Evolutionary conservation across 2,113 vertebrate genomes (phyloP), one percentile per base, ranked within the genome.

Genomic region (Fulica atra): DNA sequence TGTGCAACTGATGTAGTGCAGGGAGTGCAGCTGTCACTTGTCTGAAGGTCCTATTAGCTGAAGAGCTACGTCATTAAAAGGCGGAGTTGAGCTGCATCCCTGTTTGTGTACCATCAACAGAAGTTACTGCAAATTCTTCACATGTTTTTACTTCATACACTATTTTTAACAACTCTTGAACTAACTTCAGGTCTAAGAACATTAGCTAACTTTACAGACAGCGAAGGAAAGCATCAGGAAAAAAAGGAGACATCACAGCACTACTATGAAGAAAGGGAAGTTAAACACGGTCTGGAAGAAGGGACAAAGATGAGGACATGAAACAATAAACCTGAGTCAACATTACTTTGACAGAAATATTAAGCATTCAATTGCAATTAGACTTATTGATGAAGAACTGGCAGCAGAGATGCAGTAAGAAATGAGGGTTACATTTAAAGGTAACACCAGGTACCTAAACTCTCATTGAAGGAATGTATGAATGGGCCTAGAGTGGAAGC

Each of bases 381-480:
- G 6, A 10, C 26, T 60, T 46, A 38, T 0, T 18, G 42, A 56
- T 46, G 53, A n/a, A 44, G 42, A 68, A 53, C 18, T 83, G 46
- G 44, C 5, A 6, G 26, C 77, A 72, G 46, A 53, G 71, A 48
- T 17, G 51, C 54, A 71, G 46, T 1, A 70, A 33, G 56, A 53
- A 72, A 11, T 1, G 6, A 8, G 61, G 31, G 57, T 18, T 73
- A 25, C 0, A 0, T 70, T 66, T 57, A 29, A 28, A 89, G 53
- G 25, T 21, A 68, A 40, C 31, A 44, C 6, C 54, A 66, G 56
- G n/a, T 19, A 56, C 0, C 0, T 42, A 36, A 38, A 28, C 42
- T 38, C 38, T 35, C 25, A 28, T 38, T 86, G 64, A 68, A 78
- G 50, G 51, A 77, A 61, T 7, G 2, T 8, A 9, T 16, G 69